Base-by-base conservation (phyloP, 2,888 invertebrate genomes). In the Chalcis sispes region DNA sequence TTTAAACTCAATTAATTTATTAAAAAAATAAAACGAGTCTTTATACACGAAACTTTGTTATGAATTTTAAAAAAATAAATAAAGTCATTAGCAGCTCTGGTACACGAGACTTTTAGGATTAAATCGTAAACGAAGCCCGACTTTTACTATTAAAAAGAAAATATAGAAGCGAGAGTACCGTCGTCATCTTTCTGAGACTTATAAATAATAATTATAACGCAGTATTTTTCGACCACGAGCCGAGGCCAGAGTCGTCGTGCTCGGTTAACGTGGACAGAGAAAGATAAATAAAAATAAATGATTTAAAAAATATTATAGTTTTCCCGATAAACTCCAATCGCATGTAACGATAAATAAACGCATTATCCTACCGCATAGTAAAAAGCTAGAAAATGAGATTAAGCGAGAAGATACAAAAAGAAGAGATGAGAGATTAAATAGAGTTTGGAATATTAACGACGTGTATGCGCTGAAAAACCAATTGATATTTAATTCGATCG, bases 161-260 rank as follows among this genome's bases (percentile, higher is more conserved):
- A 70, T 72, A 67, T 79, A 77, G 75, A 77, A 54, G 72, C 61
- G 71, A 72, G 62, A 64, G 50, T 75, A 74, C 77, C 75, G 80
- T 77, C 75, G 80, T 79, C 80, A 80, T 77, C 77, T 79, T 79
- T 79, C 71, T 40, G 79, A 79, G 77, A 77, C 77, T 77, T 78
- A 79, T 76, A 62, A 75, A 69, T 32, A 72, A 75, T 77, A 76
- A 81, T 79, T 79, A 77, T 79, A 76, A 79, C 72, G 79, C 80
- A 78, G 80, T 84, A 84, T 84, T 84, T 84, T 84, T 83, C 80
- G 80, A 79, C 74, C 79, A 77, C 77, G 42, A 75, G 58, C 78
- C 72, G 62, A 56, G 54, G 61, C 58, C 42, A 27, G 10, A 27
- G 58, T 3, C 42, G 40, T 8, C 18, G n/a, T n/a, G 75, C 69